A percentile compares a stretch with the other conserved stretches of the same genome.
phyloP scores from a whole-genome alignment of 2,113 vertebrate genomes.

The Atherinomorus stipes region DNA sequence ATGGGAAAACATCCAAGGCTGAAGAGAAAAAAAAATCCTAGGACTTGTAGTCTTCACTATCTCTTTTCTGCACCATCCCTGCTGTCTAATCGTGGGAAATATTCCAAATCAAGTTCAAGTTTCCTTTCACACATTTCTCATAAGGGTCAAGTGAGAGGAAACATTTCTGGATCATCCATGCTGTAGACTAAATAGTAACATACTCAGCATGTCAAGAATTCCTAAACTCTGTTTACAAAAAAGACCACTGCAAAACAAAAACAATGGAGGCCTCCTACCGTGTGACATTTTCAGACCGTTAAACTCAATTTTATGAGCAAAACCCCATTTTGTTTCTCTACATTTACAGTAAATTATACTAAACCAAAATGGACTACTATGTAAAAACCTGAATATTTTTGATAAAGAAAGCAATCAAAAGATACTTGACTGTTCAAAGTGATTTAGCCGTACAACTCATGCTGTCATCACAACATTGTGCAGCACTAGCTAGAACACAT shows the following conservation, averaged over 20 bases:
- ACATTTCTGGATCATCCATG: background rate
- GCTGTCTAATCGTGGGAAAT: background rate
- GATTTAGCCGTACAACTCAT: no score
- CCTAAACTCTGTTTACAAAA: background rate
- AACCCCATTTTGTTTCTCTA: no score
- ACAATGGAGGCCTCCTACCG: background rate
- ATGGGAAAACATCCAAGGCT: background rate
- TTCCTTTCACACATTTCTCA: conserved; percentile 7
- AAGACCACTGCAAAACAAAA: background rate
- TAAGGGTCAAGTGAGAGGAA: background rate
- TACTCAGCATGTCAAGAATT: conserved; percentile 10
- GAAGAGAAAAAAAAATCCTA: no score
- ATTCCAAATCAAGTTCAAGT: background rate
- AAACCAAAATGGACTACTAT: no score
- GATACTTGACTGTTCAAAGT: no score
- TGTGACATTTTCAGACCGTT: background rate
- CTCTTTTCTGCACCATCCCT: background rate
- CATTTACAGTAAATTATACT: no score
- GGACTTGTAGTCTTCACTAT: background rate
- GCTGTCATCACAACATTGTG: no score
- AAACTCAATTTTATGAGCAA: background rate
- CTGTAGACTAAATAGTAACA: background rate
- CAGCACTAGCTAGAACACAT: no score
- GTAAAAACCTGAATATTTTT: no score
- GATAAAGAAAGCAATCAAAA: no score